phyloP scores from a whole-genome alignment of 2,113 vertebrate genomes.

The Spermophilus dauricus region DNA sequence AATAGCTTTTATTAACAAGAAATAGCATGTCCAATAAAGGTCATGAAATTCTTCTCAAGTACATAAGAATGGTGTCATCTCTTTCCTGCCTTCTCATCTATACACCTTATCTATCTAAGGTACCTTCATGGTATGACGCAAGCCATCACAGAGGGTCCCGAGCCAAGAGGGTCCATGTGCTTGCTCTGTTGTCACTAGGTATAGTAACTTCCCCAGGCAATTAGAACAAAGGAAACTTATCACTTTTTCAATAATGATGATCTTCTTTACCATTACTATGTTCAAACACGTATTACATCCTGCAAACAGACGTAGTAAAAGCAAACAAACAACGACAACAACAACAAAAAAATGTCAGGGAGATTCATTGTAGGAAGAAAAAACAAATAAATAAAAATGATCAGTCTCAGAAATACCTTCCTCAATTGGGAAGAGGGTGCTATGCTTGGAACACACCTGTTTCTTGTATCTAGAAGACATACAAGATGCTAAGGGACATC shows the following conservation, averaged over 20 bases:
- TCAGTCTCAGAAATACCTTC: neutral
- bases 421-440: neutral
- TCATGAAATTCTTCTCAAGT: constrained; percentile 49
- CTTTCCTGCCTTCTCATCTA: neutral
- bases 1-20: constrained; percentile 64
- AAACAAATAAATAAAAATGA: neutral
- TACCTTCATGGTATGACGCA: neutral
- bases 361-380: neutral
- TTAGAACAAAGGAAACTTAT: neutral
- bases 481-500: neutral
- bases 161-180: neutral
- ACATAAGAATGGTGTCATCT: neutral
- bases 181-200: neutral
- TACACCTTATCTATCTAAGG: neutral
- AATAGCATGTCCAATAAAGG: constrained; percentile 39
- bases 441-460: rapidly evolving
- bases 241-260: neutral
- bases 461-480: neutral
- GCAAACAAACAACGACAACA: neutral
- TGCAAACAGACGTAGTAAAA: neutral
- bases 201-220: neutral
- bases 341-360: neutral
- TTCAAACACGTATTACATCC: neutral
- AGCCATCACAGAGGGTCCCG: neutral
- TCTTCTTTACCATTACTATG: neutral